Evolutionary conservation across 2,888 invertebrate genomes (phyloP), one percentile per base, ranked within the genome.

Genomic region (Drosophila imparisetae): DNA sequence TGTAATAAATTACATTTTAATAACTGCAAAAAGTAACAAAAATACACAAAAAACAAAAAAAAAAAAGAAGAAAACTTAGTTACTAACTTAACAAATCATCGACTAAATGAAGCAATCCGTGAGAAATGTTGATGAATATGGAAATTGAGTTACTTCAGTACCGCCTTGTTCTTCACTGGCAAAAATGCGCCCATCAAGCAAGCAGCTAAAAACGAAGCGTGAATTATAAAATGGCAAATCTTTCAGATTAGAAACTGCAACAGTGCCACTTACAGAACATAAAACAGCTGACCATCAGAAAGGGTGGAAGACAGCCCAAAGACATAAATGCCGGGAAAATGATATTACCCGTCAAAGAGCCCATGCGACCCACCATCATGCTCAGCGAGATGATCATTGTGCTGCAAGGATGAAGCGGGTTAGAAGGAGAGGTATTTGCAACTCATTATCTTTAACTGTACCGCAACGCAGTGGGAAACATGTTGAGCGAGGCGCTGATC

Each of bases 371-470:
- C 52, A 94, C 93, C 95, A 96, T 96, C 94, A 96, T 94, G 57
- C 95, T 94, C 18, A 95, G 93, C 0, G 96, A 95, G 81, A 96
- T 94, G 0, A 96, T 95, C 95, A 96, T 96, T 2, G 96, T 96
- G 90, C 96, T 96, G 91, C 13, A 24, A 4, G 11, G n/a, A 21
- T 27, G 11, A 18, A 24, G 15, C 24, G 7, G 15, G 2, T 13
- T 29, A 4, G 2, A 4, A 13, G 3, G 7, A 18, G 4, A 15
- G 15, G n/a, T n/a, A 24, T 24, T 15, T 21, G 30, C 15, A 18
- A 5, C 6, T 5, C 8, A 24, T n/a, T 36, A 15, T 13, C 3
- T 1, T 29, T 11, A 21, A 76, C 52, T 70, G 72, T 75, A 92
- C 92, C 92, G 89, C 48, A 92, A 74, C 0, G 91, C 76, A 8